phyloP scores from a whole-genome alignment of 2,888 invertebrate genomes.

The Plemyria rubiginata region DNA sequence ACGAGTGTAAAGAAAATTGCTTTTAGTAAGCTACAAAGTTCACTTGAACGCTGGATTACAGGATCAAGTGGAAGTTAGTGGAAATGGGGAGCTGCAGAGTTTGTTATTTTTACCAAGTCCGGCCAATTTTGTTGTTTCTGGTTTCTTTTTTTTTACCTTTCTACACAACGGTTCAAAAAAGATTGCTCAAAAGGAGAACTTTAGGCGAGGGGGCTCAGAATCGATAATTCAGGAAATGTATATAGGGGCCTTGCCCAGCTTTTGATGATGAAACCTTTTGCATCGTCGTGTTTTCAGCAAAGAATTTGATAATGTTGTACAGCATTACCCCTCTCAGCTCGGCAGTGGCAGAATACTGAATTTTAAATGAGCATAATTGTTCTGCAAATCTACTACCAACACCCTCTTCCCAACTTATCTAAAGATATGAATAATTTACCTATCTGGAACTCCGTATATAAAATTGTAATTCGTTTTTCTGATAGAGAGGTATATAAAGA shows the following conservation, averaged over 20 bases:
- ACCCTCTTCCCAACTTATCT: not conserved
- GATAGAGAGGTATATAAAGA: too few relatives aligned
- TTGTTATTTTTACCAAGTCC: conserved; percentile 12
- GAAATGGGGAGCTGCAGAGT: conserved; percentile 8
- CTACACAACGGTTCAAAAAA: too few relatives aligned
- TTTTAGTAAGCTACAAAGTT: conserved; percentile 13
- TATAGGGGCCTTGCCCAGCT: too few relatives aligned
- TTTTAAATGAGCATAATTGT: not conserved
- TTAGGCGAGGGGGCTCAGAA: too few relatives aligned
- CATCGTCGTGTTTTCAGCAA: too few relatives aligned
- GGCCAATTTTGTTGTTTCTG: not conserved
- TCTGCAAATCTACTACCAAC: not conserved
- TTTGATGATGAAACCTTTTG: too few relatives aligned
- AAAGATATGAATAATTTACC: conserved; percentile 1
- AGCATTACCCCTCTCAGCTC: too few relatives aligned
- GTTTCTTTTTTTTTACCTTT: not conserved
- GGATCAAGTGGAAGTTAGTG: conserved; percentile 2
- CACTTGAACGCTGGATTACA: conserved; percentile 3
- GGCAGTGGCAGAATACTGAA: too few relatives aligned
- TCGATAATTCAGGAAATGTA: too few relatives aligned
- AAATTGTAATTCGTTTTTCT: not conserved
- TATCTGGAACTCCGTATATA: not conserved
- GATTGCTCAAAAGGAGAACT: too few relatives aligned
- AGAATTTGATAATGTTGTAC: too few relatives aligned
- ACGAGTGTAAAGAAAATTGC: not conserved